Percentiles rank a stretch among this genome's conserved stretches.
Conservation (phyloP, 2,113 vertebrate species). For the Agapornis roseicollis region DNA sequence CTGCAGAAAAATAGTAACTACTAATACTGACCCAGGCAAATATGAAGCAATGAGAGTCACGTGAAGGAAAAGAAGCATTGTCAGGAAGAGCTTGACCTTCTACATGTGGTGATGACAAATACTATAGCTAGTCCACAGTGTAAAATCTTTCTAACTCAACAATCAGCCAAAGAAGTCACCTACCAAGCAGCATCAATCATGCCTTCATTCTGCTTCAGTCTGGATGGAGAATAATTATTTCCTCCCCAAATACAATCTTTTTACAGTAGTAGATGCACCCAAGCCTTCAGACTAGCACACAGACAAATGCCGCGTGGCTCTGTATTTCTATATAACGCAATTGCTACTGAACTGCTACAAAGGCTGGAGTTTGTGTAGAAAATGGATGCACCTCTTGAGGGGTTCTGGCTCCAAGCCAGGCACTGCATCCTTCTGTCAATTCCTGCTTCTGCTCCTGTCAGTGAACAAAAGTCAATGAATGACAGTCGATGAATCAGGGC, state of each 20-base stretch:
- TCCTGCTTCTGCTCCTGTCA: not conserved
- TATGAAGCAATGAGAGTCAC: not conserved
- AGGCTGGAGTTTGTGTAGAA: not conserved
- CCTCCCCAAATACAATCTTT: not conserved
- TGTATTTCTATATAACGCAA: not conserved
- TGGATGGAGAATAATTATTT: not conserved
- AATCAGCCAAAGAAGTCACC: not conserved
- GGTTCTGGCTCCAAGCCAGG: constrained; percentile 27
- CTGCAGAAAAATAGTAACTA: not conserved
- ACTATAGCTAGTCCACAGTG: not conserved
- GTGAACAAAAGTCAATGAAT: not conserved
- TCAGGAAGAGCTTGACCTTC: not conserved
- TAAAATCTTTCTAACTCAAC: not conserved
- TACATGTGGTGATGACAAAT: not conserved
- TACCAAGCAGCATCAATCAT: not conserved
- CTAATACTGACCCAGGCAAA: not conserved
- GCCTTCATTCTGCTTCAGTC: not conserved
- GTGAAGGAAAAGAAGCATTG: not conserved
- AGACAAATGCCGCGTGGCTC: not conserved
- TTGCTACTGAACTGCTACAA: not conserved
- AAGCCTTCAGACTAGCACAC: not conserved
- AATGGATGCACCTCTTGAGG: constrained; percentile 26
- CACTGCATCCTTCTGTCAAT: constrained; percentile 32
- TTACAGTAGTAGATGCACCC: not conserved
- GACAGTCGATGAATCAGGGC: not conserved